Percentiles rank a stretch among this genome's conserved stretches.
These are phyloP conservation scores for Drosophila fungiperda DNA, from an alignment of 2,888 invertebrate species.

Conservation along the genomic window DNA sequence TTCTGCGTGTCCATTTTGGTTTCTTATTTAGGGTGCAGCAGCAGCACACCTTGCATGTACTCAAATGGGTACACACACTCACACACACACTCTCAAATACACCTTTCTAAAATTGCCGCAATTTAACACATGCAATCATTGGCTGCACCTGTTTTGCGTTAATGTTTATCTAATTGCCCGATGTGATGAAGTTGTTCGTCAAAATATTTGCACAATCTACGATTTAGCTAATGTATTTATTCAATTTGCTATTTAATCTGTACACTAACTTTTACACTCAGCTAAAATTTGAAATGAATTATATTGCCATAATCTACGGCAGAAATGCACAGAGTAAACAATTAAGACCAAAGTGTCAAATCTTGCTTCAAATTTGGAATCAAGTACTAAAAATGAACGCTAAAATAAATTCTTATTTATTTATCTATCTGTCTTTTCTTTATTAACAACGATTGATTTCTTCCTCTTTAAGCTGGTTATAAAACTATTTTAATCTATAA, in stretches of 20 bases:
- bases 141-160: constrained; percentile 71
- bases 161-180: constrained; percentile 51
- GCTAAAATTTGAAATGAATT: not conserved
- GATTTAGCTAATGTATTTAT: not conserved
- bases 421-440: not conserved
- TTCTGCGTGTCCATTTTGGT: constrained; percentile 65
- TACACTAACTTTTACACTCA: not conserved
- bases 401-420: too few relatives aligned
- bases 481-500: not conserved
- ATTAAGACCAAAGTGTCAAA: not conserved
- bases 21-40: constrained; percentile 61
- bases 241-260: not conserved
- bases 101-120: not conserved
- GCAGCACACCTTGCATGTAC: constrained; percentile 23
- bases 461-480: not conserved
- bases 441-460: not conserved
- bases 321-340: not conserved
- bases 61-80: not conserved
- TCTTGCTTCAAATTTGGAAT: too few relatives aligned
- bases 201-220: not conserved
- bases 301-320: too few relatives aligned
- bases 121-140: constrained; percentile 49
- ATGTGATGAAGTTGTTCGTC: not conserved
- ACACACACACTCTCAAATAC: not conserved
- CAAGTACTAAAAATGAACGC: too few relatives aligned